These are phyloP conservation scores for Drosophila insularis DNA, from an alignment of 1,140 invertebrate genomes.

Conservation along the genomic window DNA sequence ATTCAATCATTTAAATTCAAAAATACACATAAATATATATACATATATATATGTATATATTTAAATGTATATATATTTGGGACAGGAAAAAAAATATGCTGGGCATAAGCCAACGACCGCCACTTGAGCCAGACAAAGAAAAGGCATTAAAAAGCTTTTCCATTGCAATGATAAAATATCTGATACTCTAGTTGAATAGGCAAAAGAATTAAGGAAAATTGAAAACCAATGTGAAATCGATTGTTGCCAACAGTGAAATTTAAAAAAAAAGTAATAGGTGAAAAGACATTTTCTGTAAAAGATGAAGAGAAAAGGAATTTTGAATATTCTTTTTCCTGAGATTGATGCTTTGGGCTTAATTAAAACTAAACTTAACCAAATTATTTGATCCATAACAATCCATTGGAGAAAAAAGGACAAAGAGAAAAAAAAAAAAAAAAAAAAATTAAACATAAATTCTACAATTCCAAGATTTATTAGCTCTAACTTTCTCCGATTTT, in stretches of 20 bases:
- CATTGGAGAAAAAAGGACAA: too few species aligned
- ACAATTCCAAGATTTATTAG: too few species aligned
- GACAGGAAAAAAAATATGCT: conserved; percentile 30
- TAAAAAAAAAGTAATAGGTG: too few species aligned
- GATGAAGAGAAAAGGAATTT: conserved; percentile 46
- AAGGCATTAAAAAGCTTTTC: conserved; percentile 32
- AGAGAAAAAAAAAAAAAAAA: too few species aligned
- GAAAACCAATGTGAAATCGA: neutral
- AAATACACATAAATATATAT: conserved; percentile 70
- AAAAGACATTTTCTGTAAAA: too few species aligned
- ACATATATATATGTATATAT: conserved; percentile 32
- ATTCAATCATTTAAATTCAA: conserved; percentile 77
- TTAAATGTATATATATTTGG: conserved; percentile 11
- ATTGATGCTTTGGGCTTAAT: too few species aligned
- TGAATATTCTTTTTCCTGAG: too few species aligned
- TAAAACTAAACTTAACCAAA: too few species aligned
- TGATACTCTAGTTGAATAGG: conserved; percentile 31
- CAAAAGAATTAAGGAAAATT: neutral
- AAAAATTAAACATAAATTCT: too few species aligned
- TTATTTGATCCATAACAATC: too few species aligned
- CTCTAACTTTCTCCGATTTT: too few species aligned
- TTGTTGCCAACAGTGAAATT: neutral
- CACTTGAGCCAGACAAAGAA: neutral
- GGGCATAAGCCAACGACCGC: conserved; percentile 42
- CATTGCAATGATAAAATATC: conserved; percentile 43